A percentile compares a stretch with the other conserved stretches of the same genome.
These are phyloP conservation scores for Notospermus geniculatus DNA, from an alignment of 1,140 invertebrate species.

Conservation along the genomic window DNA sequence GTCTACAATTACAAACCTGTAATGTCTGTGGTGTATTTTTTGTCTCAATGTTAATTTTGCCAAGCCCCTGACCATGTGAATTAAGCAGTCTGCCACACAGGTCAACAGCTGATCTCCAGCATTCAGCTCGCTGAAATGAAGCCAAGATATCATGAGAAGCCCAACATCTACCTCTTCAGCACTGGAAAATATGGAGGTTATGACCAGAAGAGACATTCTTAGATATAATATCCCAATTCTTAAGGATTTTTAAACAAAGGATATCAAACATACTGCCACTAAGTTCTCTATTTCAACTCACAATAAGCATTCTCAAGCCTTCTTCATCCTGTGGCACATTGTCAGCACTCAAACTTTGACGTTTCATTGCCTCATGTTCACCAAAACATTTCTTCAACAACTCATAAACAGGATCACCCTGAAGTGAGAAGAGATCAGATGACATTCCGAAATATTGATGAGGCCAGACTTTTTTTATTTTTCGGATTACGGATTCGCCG, in stretches of 20 bases:
- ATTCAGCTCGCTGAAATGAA: conserved; percentile 54
- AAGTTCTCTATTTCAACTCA: conserved; percentile 52
- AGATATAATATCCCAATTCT: too few species aligned
- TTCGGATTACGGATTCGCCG: conserved; percentile 30
- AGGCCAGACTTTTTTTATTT: background rate
- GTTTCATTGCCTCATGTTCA: conserved; percentile 73
- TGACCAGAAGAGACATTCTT: too few species aligned
- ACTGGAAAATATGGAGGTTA: too few species aligned
- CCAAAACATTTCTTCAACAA: conserved; percentile 76
- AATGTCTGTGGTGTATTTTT: conserved; percentile 79
- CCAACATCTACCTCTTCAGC: too few species aligned
- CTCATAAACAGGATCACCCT: conserved; percentile 77
- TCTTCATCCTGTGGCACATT: conserved; percentile 85
- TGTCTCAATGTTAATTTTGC: conserved; percentile 69
- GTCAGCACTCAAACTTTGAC: conserved; percentile 73
- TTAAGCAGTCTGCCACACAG: conserved; percentile 76
- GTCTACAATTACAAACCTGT: conserved; percentile 51
- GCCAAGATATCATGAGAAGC: too few species aligned
- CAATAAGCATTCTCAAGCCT: conserved; percentile 79
- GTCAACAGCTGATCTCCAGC: conserved; percentile 76
- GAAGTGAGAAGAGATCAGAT: conserved; percentile 36
- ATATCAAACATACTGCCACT: background rate
- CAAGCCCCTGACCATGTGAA: conserved; percentile 77
- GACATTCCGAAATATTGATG: too few species aligned
- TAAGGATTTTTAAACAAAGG: too few species aligned